Base-by-base conservation (phyloP, 2,888 invertebrate species). In the Salticus scenicus region DNA sequence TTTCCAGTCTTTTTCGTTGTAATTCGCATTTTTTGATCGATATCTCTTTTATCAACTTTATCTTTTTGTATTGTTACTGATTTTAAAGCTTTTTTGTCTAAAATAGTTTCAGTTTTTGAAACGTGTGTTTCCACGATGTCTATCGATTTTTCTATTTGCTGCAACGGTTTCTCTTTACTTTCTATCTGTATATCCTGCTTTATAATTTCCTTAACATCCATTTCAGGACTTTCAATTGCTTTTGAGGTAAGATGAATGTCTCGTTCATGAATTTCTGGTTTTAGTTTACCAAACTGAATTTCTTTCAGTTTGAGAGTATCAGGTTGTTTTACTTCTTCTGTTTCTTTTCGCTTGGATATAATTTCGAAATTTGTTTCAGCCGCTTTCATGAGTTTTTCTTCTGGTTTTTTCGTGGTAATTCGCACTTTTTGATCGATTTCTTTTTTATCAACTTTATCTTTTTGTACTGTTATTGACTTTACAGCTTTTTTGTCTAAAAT, bases 101-200 rank as follows among this genome's bases (percentile, higher is more conserved):
- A 20, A 10, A 24, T 20, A 10, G 72, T 73, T 30, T 72, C 27
- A 2, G 77, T 71, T 2, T 51, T 57, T 24, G 33, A 1, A 37
- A 20, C 33, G 33, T 67, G 67, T 24, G 33, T 33, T 4, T 20
- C 1, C 1, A n/a, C 5, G 5, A 84, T 24, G 37, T 73, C 77
- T 41, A 84, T 12, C 28, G 47, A 28, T 42, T 84, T 84, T 73
- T 84, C 73, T 14, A 73, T 69, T 57, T 77, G 51, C 24, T 78
- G 17, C 5, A 67, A 47, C 1, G 85, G 78, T 31, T 81, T 80
- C 30, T 27, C 83, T 74, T 75, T 83, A 64, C 88, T 88, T 41
- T 86, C 87, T 17, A 88, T 30, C 4, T 20, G 28, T 31, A 88
- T 80, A 5, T 66, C 83, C 51, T 84, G 87, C 33, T 70, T 69